These are phyloP conservation scores for Megaceryle alcyon DNA, from an alignment of 2,797 vertebrate genomes.

Conservation along the genomic window DNA sequence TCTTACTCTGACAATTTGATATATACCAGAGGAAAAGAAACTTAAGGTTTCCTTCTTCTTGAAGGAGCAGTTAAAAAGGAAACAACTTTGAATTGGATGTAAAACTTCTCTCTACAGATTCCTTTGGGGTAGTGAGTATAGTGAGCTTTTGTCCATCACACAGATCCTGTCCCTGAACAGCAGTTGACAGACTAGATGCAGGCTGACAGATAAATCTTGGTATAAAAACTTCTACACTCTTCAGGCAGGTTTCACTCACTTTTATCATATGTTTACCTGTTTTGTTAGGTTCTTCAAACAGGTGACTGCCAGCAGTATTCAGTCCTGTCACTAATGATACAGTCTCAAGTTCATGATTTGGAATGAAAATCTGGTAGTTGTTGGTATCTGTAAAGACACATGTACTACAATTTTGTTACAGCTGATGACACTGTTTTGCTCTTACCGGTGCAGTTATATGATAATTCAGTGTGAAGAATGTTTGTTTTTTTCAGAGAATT, in stretches of 20 bases:
- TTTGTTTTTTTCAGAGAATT: neutral
- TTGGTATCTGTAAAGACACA: neutral
- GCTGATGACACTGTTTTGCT: rapidly evolving
- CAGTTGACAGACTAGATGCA: neutral
- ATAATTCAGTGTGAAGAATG: neutral
- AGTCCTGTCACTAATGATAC: rapidly evolving
- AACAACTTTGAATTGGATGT: neutral
- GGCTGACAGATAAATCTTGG: neutral
- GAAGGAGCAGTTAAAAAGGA: neutral
- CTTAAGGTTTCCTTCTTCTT: neutral
- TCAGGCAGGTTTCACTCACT: neutral
- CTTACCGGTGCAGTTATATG: neutral
- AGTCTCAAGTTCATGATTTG: rapidly evolving
- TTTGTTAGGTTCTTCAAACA: neutral
- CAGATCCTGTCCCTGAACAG: rapidly evolving
- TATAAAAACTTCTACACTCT: neutral
- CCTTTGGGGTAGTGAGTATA: neutral
- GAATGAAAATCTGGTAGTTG: neutral
- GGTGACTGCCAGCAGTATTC: neutral
- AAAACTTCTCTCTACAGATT: neutral
- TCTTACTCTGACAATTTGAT: neutral
- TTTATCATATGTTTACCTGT: rapidly evolving
- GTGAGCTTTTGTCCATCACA: rapidly evolving
- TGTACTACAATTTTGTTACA: neutral
- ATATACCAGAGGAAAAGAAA: neutral